A percentile compares a stretch with the other conserved stretches of the same genome.
Conservation (phyloP, 2,888 invertebrate species). For the Bombylius discolor region DNA sequence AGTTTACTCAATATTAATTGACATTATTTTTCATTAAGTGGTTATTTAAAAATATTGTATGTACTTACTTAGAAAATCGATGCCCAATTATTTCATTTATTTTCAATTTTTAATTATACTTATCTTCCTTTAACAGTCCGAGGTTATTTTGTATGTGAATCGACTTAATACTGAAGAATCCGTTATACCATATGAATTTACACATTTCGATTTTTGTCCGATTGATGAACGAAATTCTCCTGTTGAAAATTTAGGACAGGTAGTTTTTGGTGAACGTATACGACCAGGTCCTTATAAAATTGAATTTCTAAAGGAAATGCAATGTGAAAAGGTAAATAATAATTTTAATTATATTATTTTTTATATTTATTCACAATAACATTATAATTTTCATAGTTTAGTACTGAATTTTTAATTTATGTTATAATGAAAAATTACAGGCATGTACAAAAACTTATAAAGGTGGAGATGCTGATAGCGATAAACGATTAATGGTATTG, state of each 20-base stretch:
- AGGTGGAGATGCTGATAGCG: conserved; percentile 47
- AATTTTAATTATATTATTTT: not conserved
- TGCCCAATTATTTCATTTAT: too few relatives aligned
- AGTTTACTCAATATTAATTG: too few relatives aligned
- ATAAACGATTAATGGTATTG: conserved; percentile 63
- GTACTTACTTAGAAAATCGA: too few relatives aligned
- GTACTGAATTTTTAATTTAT: not conserved
- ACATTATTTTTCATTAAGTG: too few relatives aligned
- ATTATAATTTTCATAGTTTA: not conserved
- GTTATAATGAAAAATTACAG: conserved; percentile 14
- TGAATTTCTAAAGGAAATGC: conserved; percentile 60
- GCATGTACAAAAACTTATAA: conserved; percentile 58
- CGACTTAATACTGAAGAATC: conserved; percentile 96
- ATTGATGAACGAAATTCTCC: conserved; percentile 68
- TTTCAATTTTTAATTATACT: not conserved
- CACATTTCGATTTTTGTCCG: conserved; percentile 91
- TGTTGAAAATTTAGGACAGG: conserved; percentile 96
- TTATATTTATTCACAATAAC: not conserved
- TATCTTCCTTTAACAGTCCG: conserved; percentile 49
- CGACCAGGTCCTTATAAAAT: conserved; percentile 86
- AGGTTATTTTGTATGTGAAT: conserved; percentile 85
- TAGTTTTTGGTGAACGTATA: conserved; percentile 98
- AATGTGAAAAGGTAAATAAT: conserved; percentile 40
- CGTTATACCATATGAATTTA: conserved; percentile 95
- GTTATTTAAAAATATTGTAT: too few relatives aligned